These are phyloP conservation scores for Corvus hawaiiensis DNA, from an alignment of 2,113 vertebrate genomes.

Conservation along the genomic window DNA sequence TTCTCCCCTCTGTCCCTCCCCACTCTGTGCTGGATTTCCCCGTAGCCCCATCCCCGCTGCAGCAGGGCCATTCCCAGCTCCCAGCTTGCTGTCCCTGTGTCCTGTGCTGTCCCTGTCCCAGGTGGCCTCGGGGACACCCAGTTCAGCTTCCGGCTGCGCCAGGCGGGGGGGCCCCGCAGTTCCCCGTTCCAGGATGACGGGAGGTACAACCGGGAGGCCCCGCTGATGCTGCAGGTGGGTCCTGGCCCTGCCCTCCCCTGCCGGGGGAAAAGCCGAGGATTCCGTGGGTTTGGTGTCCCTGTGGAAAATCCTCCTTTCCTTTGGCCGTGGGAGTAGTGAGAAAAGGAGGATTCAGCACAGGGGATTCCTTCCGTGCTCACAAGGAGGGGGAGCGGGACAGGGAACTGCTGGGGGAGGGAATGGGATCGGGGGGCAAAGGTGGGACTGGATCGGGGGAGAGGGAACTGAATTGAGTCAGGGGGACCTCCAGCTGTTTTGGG, in stretches of 20 bases:
- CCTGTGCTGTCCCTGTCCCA: constrained; percentile 29
- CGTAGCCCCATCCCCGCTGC: accelerated
- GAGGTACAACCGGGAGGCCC: constrained; percentile 75
- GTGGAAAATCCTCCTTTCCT: accelerated
- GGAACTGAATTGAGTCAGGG: not conserved
- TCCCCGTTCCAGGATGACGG: constrained; percentile 56
- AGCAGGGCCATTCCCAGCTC: not conserved
- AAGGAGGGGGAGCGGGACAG: not conserved
- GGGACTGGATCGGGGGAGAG: not conserved
- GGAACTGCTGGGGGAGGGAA: not conserved
- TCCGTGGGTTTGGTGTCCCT: accelerated
- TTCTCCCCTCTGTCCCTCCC: not conserved
- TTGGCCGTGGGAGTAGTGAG: accelerated
- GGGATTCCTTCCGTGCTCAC: accelerated
- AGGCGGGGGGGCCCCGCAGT: constrained; percentile 77
- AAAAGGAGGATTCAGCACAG: not conserved
- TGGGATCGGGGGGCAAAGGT: not conserved
- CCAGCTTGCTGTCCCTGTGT: not conserved
- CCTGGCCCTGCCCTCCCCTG: not conserved
- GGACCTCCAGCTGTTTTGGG: accelerated
- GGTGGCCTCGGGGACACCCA: constrained; percentile 94
- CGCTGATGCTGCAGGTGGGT: constrained; percentile 79
- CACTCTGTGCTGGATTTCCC: accelerated
- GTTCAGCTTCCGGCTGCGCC: constrained; percentile 92
- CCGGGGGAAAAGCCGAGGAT: accelerated